Conservation (phyloP, 1,140 invertebrate genomes). For the Drosophila murphyi region DNA sequence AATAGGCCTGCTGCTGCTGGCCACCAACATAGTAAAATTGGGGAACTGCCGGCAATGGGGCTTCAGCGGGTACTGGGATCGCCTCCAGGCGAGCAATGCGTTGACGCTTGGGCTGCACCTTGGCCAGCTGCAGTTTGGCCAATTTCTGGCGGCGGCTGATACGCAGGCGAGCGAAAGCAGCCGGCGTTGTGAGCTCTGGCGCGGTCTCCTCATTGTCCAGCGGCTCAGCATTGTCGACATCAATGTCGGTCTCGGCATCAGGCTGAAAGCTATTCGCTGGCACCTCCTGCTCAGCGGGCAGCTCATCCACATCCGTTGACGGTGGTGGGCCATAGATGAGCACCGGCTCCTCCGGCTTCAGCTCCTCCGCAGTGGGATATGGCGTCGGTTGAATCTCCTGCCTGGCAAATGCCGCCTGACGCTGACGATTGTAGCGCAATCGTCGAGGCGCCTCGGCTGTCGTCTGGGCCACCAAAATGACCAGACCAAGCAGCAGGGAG, state of each 20-base stretch:
- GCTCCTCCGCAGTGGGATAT: conserved; percentile 69
- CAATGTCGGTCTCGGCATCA: conserved; percentile 31
- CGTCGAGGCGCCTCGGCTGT: conserved; percentile 47
- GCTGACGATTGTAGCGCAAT: conserved; percentile 36
- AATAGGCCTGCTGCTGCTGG: conserved; percentile 67
- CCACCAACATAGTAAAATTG: conserved; percentile 59
- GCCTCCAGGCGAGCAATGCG: conserved; percentile 68
- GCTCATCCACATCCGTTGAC: conserved; percentile 37
- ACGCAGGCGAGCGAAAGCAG: conserved; percentile 53
- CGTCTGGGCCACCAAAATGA: conserved; percentile 49
- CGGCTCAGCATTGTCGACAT: conserved; percentile 46
- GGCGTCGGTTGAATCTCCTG: conserved; percentile 63
- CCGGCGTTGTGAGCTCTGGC: conserved; percentile 52
- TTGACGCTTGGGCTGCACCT: conserved; percentile 44
- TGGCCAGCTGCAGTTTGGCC: conserved; percentile 60
- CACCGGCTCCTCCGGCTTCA: conserved; percentile 70
- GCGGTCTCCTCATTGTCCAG: conserved; percentile 66
- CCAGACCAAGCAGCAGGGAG: conserved; percentile 56
- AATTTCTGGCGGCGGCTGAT: conserved; percentile 57
- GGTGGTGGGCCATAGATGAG: conserved; percentile 72
- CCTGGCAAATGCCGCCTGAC: conserved; percentile 44
- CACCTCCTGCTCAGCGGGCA: conserved; percentile 47
- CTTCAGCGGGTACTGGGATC: conserved; percentile 52
- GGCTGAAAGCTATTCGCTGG: conserved; percentile 52
- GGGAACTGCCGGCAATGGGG: conserved; percentile 15